These are phyloP conservation scores for Urosaurus nigricauda DNA, from an alignment of 2,797 vertebrate species.

Conservation along the genomic window DNA sequence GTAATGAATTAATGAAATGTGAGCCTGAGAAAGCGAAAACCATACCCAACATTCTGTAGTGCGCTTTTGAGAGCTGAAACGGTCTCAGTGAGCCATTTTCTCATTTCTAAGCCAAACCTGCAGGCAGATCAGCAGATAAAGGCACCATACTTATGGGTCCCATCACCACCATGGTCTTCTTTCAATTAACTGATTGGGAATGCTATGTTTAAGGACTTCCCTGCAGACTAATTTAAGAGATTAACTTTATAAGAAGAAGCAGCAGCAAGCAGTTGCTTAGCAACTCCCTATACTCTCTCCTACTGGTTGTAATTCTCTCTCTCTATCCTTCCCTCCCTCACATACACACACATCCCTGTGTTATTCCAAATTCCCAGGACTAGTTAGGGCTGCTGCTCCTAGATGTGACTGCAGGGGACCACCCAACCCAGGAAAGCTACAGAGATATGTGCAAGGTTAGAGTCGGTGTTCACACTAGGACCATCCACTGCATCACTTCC, in stretches of 20 bases:
- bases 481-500: too few species aligned
- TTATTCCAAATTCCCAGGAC: not conserved
- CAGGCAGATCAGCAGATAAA: not conserved
- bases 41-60: not conserved
- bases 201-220: not conserved
- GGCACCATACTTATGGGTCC: not conserved
- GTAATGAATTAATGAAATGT: too few species aligned
- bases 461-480: too few species aligned
- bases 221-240: not conserved
- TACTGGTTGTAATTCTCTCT: not conserved
- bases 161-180: not conserved
- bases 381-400: not conserved
- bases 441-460: too few species aligned
- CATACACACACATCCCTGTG: not conserved
- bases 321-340: not conserved
- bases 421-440: too few species aligned
- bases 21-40: not conserved
- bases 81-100: not conserved
- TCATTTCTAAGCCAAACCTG: not conserved
- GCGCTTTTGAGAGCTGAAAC: not conserved
- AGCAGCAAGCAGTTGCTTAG: not conserved
- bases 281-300: not conserved
- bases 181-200: not conserved
- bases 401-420: not conserved
- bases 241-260: not conserved